Conservation (phyloP, 2,113 vertebrate genomes). For the Nycticebus coucang region DNA sequence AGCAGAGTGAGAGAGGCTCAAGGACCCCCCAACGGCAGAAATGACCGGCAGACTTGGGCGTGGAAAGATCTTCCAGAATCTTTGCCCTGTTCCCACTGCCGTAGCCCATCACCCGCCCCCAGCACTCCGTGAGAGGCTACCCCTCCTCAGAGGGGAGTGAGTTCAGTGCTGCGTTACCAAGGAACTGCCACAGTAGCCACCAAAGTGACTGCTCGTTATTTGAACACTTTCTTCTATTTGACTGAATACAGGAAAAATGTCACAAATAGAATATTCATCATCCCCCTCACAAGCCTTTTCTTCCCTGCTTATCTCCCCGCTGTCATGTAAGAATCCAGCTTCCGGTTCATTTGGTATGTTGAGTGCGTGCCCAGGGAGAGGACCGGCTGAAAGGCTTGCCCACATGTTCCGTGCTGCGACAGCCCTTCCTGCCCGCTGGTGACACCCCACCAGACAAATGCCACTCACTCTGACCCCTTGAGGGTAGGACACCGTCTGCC, state of each 20-base stretch:
- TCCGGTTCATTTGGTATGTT: constrained; percentile 79
- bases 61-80: neutral
- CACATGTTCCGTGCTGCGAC: constrained; percentile 34
- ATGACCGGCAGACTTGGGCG: neutral
- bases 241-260: constrained; percentile 82
- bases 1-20: neutral
- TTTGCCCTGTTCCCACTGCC: neutral
- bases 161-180: constrained; percentile 59
- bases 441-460: constrained; percentile 75
- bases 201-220: constrained; percentile 80
- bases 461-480: constrained; percentile 77
- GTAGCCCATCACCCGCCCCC: neutral
- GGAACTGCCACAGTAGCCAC: constrained; percentile 78
- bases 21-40: neutral
- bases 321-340: constrained; percentile 75
- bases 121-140: neutral
- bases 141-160: constrained; percentile 32
- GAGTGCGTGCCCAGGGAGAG: constrained; percentile 70
- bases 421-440: constrained; percentile 53
- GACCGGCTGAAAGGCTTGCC: constrained; percentile 61
- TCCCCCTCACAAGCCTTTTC: constrained; percentile 70
- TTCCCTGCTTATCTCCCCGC: constrained; percentile 77
- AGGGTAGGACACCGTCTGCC: constrained; percentile 65
- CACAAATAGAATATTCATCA: constrained; percentile 83
- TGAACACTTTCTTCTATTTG: constrained; percentile 82